Conservation (phyloP, 2,797 vertebrate species). For the Cynopterus sphinx region DNA sequence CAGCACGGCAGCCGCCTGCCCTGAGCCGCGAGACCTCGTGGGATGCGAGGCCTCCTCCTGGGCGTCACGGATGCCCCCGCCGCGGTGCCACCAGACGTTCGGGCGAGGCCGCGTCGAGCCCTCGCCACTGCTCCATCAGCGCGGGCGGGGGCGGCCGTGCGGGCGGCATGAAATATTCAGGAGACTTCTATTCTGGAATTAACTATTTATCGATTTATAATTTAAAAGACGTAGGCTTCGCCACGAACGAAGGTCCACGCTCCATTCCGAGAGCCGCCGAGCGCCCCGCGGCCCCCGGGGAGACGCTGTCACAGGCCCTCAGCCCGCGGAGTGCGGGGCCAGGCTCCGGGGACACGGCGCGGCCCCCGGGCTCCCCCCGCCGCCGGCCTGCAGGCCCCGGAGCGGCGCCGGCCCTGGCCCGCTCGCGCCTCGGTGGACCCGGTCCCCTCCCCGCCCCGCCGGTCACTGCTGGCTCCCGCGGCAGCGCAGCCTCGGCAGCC, state of each 20-base stretch:
- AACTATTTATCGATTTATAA: slow-evolving; percentile 99
- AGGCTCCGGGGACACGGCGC: slow-evolving; percentile 70
- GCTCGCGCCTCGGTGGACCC: rapidly evolving
- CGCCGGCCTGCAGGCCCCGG: rapidly evolving
- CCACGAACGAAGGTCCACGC: slow-evolving; percentile 89
- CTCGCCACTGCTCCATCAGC: slow-evolving; percentile 76
- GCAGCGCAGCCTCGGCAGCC: rapidly evolving
- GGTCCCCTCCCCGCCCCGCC: rapidly evolving
- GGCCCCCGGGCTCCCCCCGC: not conserved
- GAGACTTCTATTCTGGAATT: slow-evolving; percentile 96
- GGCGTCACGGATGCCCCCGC: not conserved
- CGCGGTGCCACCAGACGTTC: slow-evolving; percentile 60
- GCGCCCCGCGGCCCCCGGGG: slow-evolving; percentile 86
- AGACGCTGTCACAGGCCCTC: slow-evolving; percentile 84
- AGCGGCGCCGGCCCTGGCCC: not conserved
- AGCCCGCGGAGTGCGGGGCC: slow-evolving; percentile 72
- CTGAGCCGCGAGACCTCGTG: rapidly evolving
- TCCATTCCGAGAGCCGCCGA: slow-evolving; percentile 86
- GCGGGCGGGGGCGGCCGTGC: slow-evolving; percentile 76
- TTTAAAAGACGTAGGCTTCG: slow-evolving; percentile 96
- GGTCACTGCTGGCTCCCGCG: rapidly evolving
- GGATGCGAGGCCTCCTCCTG: not conserved
- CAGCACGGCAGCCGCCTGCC: not conserved
- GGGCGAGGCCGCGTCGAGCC: slow-evolving; percentile 66
- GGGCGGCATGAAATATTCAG: slow-evolving; percentile 95